Base-by-base conservation (phyloP, 1,140 invertebrate genomes). In the Trichoplusia ni region DNA sequence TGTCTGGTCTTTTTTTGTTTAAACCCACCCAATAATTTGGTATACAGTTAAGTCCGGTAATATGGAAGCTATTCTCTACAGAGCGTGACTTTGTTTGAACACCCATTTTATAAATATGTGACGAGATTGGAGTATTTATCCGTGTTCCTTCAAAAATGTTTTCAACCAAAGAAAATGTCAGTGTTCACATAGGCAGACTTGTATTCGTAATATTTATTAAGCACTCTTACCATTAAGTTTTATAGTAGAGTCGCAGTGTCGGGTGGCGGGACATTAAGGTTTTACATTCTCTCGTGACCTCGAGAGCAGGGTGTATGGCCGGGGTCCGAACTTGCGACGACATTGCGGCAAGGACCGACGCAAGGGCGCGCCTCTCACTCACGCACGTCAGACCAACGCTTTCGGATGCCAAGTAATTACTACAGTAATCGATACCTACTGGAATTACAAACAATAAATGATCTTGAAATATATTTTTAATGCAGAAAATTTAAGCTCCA, bases 301-400 rank as follows among this genome's bases (percentile, higher is more conserved):
- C 38, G 40, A 59, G 59, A 58, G 58, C 65, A 54, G 80, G 75
- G 79, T 81, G 75, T 67, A 66, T 71, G 73, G 69, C 69, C 73
- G 62, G 67, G 69, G 75, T 73, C 79, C 80, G 77, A 81, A 81
- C 62, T 71, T 76, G 69, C 79, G 69, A 73, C 75, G 75, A 81
- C 79, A 79, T 81, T 83, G 78, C 60, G 67, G 76, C 82, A 78
- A 81, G 79, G 82, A 82, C 76, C 67, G 66, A 46, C 56, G 75
- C 86, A 87, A 89, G 86, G 86, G 86, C 84, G 79, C 75, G 46
- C 84, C 86, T 89, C 86, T 89, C 84, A 89, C 86, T 82, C 75
- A 75, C 25, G 14, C 40, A 61, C 75, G 75, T 77, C 75, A 77
- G 71, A 73, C 71, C 60, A 79, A 70, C 79, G 68, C 77, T 86